Percentiles rank a stretch among this genome's conserved stretches.
Conservation (phyloP, 92 coral and sea anemone species). For the Siderastrea radians region DNA sequence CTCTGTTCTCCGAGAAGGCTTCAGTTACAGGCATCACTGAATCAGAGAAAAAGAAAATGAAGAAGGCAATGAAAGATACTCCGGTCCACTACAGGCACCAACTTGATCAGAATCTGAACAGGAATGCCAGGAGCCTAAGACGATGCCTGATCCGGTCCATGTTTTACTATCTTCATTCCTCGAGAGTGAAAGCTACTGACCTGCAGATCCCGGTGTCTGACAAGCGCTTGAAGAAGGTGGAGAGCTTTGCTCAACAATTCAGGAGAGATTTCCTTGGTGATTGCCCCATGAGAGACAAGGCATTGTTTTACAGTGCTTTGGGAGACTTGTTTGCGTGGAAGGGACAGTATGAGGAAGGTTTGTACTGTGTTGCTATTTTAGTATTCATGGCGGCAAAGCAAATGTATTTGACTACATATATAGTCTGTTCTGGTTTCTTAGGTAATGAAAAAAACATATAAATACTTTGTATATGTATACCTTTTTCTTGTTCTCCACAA, state of each 20-base stretch:
- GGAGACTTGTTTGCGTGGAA: constrained; percentile 12
- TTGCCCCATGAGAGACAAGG: constrained; percentile 38
- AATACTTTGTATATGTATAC: too few species aligned
- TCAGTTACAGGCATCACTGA: constrained; percentile 6
- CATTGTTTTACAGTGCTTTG: constrained; percentile 30
- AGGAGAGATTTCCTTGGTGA: neutral
- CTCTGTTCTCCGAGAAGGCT: constrained; percentile 48
- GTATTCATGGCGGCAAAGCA: too few species aligned
- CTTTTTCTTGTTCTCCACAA: too few species aligned
- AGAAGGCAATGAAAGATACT: constrained; percentile 8
- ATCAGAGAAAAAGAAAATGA: neutral
- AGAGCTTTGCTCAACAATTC: neutral
- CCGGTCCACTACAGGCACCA: constrained; percentile 32
- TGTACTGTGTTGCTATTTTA: neutral
- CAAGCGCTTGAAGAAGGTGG: neutral
- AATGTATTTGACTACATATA: too few species aligned
- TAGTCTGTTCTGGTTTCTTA: too few species aligned
- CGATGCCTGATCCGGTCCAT: constrained; percentile 7
- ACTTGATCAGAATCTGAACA: constrained; percentile 21
- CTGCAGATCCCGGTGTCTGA: constrained; percentile 15
- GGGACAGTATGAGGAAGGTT: constrained; percentile 41
- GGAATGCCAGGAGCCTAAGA: constrained; percentile 27
- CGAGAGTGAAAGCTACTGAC: constrained; percentile 28
- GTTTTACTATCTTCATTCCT: constrained; percentile 17
- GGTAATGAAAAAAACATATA: too few species aligned